Evolutionary conservation across 2,888 invertebrate genomes (phyloP), one percentile per base, ranked within the genome.

Genomic region (Pammene fasciana): DNA sequence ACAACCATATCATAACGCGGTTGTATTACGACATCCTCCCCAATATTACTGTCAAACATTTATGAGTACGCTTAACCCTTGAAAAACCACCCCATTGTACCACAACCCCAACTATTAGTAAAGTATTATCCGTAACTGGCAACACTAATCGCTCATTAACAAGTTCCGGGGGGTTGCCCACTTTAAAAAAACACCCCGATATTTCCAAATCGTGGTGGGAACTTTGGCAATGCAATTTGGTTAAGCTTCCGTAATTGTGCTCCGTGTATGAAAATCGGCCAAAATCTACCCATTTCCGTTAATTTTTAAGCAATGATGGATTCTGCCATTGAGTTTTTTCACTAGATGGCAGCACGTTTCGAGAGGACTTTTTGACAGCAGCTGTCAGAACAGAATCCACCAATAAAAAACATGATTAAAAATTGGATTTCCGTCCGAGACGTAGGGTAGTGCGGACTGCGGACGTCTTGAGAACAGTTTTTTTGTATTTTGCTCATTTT

Each of bases 81-180:
- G 46, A 48, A 70, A 68, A 70, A 52, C 45, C 68, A 60, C 70
- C 70, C 70, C 65, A 70, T 65, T 70, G 70, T 70, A 48, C 75
- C 76, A 75, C 75, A 79, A 83, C 90, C 89, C 89, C 83, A 82
- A 78, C 88, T 87, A 90, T 89, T 90, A 89, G 83, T 78, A 76
- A 74, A 79, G 89, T 83, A 88, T 91, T 90, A 90, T 88, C 87
- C 86, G 83, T 85, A 87, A 88, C 88, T 89, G 87, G 90, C 85
- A 90, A 90, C 89, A 88, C 90, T 91, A 90, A 92, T 92, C 91
- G 90, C 87, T 88, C 89, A 87, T 91, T 91, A 91, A 82, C 81
- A 80, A 81, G 88, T 90, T 87, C 89, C 88, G 90, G 88, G 76
- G 80, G 80, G 81, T 81, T 81, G 78, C 78, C 78, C 75, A 73